Base-by-base conservation (phyloP, 2,888 invertebrate species). In the Chironomus riparius region DNA sequence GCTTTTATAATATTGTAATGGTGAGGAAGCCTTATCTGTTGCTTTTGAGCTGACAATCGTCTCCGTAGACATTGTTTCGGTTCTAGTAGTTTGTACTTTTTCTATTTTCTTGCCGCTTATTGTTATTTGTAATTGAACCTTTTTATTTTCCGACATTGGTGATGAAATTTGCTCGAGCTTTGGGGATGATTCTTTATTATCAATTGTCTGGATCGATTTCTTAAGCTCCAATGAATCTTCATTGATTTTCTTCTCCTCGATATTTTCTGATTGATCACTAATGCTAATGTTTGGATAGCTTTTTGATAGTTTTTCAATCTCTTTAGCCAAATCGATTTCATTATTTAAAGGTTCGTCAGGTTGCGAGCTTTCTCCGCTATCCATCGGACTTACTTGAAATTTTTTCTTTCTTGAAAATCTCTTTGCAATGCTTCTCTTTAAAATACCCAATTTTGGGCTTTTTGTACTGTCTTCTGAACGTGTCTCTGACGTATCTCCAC, bases 41-140 rank as follows among this genome's bases (percentile, higher is more conserved):
- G 47, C 74, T n/a, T 38, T 47, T 12, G n/a, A 5, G n/a, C 15
- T 56, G 1, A 56, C 56, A 56, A 65, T 65, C 12, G 21, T 65
- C 21, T 24, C 21, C 10, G 24, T 24, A 21, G 65, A 13, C 12
- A 13, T 15, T 70, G 47, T 22, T 21, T 47, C 21, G 1, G 0
- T 15, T 48, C 10, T 15, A 15, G 47, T 56, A n/a, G 72, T 21
- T 13, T 15, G 13, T 22, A 12, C 77, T 77, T 65, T 70, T 72
- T 83, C 80, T 72, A 82, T 80, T 80, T 83, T 81, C 79, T 82
- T 82, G 47, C 83, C 82, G 15, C 81, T 81, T 76, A 83, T 82
- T 70, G 83, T 83, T 78, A 83, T 83, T 80, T 83, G 61, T 13
- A 74, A 22, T 48, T 74, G 47, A 47, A 74, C 74, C 48, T 74